Percentiles rank a stretch among this genome's conserved stretches.
These are phyloP conservation scores for Peromyscus aztecus DNA, from an alignment of 2,797 vertebrate species.

Conservation along the genomic window DNA sequence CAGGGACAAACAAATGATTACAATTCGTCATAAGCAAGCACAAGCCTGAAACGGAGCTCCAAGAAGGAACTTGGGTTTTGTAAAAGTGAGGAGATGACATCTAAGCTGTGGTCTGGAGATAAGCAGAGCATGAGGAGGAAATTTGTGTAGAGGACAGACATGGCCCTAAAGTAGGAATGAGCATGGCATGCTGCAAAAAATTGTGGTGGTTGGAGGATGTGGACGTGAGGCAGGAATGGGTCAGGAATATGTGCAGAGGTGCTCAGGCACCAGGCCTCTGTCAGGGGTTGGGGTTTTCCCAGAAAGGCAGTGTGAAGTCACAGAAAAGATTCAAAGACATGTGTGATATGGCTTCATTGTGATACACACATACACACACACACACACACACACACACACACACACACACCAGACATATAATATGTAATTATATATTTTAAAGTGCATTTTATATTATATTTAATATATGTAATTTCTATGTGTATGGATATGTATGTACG, in stretches of 20 bases:
- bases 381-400: neutral
- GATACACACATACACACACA: neutral
- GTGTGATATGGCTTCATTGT: neutral
- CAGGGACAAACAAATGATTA: neutral
- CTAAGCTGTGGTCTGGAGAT: neutral
- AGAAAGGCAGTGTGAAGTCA: slow-evolving; percentile 64
- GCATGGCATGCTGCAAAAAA: neutral
- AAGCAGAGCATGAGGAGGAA: neutral
- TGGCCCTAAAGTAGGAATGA: neutral
- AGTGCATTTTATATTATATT: neutral
- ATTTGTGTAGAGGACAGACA: neutral
- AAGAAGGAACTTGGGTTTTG: neutral
- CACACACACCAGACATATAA: neutral
- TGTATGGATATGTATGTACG: neutral
- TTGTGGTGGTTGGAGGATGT: neutral
- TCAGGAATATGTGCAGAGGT: neutral
- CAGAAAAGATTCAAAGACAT: neutral
- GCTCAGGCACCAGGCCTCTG: neutral
- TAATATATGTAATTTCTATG: neutral
- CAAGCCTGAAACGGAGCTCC: neutral
- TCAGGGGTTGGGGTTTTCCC: slow-evolving; percentile 74
- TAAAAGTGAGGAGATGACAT: neutral
- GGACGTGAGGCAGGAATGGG: neutral
- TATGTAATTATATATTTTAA: neutral
- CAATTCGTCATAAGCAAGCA: neutral